Evolutionary conservation across 2,888 invertebrate species (phyloP), one percentile per base, ranked within the genome.

Genomic region (Lasioglossum figueresi): DNA sequence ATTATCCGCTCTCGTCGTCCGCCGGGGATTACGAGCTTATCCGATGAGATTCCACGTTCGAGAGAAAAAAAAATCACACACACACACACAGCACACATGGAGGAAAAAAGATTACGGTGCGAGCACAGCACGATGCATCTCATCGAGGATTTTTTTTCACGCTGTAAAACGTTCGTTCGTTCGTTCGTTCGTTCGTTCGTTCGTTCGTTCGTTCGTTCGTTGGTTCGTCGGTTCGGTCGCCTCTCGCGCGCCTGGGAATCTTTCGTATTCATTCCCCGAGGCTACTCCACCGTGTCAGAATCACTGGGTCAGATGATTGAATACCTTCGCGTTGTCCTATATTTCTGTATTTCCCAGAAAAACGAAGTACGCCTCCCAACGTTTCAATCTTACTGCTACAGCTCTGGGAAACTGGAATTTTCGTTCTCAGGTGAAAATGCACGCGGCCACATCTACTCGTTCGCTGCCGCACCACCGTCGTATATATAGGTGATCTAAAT

Each of bases 281-380:
- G 66, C 66, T 66, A 66, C 34, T 66, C 34, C 31, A 66, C 66
- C 31, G 52, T 52, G 34, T 34, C 66, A 31, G 66, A 66, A 66
- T 66, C 66, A 66, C 66, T 34, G 66, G 34, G 66, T 66, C 66
- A 66, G 66, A 34, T 66, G 66, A 66, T 66, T 66, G 34, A 66
- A 66, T 34, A 31, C 34, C 31, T 66, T 66, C 31, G 31, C 66
- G 66, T 31, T 66, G 66, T 34, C 66, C 34, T 31, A 34, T 66
- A 66, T 66, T 59, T 59, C 66, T 66, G 34, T 34, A 34, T 34
- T 66, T 34, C 19, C 19, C 66, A 34, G 45, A 66, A 66, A 66
- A 66, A 34, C 66, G 66, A 66, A 59, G 59, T 27, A 59, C 59
- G 27, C 27, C 5, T 27, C 8, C 59, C 59, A 27, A 27, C 59